Percentiles rank a stretch among this genome's conserved stretches.
Evolutionary conservation across 2,797 vertebrate species (phyloP).

Genomic region (Sebastes paucispinis): DNA sequence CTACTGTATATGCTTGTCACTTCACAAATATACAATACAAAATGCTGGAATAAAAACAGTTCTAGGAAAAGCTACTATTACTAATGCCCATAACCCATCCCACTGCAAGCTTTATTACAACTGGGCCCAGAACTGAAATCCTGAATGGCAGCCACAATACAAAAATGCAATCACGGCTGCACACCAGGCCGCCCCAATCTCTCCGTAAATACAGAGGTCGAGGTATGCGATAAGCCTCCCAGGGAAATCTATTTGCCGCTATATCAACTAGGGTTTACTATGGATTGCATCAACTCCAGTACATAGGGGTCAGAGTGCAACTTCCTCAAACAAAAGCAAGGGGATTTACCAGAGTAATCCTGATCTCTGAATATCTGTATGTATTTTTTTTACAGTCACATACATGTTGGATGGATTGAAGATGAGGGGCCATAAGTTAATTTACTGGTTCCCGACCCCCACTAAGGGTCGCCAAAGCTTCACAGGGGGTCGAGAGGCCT

Average conservation of each 20-base stretch:
- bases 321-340: background rate
- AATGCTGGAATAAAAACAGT: background rate
- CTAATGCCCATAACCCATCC: background rate
- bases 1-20: background rate
- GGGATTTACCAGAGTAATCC: background rate
- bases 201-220: slow-evolving; percentile 36
- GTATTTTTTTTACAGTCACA: background rate
- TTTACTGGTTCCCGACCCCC: background rate
- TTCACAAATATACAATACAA: background rate
- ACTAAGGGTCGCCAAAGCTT: no score
- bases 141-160: slow-evolving; percentile 38
- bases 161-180: slow-evolving; percentile 52
- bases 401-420: background rate
- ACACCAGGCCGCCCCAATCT: slow-evolving; percentile 43
- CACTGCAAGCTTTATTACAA: slow-evolving; percentile 17
- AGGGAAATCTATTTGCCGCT: slow-evolving; percentile 7
- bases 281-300: background rate
- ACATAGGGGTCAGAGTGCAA: background rate
- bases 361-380: background rate
- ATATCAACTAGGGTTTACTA: slow-evolving; percentile 8
- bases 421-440: background rate
- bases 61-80: background rate
- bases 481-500: no score
- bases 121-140: slow-evolving; percentile 32
- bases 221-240: slow-evolving; percentile 8